phyloP scores from a whole-genome alignment of 2,888 invertebrate species.

The Parascotia fuliginaria region DNA sequence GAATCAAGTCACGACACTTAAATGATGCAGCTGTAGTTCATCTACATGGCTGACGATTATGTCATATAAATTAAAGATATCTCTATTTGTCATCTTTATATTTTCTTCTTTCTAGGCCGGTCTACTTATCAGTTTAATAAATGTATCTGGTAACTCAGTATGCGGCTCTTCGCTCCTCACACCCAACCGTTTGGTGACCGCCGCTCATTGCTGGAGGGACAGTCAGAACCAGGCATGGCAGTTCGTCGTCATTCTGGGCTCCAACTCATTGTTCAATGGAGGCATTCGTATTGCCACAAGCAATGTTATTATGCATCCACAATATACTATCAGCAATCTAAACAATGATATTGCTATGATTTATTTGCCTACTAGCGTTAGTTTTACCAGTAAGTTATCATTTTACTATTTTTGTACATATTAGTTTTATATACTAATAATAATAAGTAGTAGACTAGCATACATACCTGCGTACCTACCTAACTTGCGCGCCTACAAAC shows the following conservation, averaged over 20 bases:
- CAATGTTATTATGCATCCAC: slow-evolving; percentile 47
- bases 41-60: no score
- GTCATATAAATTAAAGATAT: no score
- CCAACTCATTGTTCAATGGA: slow-evolving; percentile 50
- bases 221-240: slow-evolving; percentile 51
- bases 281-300: slow-evolving; percentile 46
- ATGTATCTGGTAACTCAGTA: slow-evolving; percentile 50
- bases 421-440: no score
- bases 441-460: no score
- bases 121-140: slow-evolving; percentile 55
- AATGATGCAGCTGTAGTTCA: no score
- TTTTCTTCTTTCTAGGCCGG: slow-evolving; percentile 52
- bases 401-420: neutral
- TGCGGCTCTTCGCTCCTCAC: slow-evolving; percentile 62
- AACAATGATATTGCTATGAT: slow-evolving; percentile 53
- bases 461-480: no score
- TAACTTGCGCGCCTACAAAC: no score
- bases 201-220: slow-evolving; percentile 70
- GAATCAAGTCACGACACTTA: no score
- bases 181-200: slow-evolving; percentile 57
- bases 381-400: slow-evolving; percentile 45
- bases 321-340: slow-evolving; percentile 35
- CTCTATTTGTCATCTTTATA: neutral
- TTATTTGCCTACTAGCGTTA: slow-evolving; percentile 33
- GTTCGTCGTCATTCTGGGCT: slow-evolving; percentile 61